Evolutionary conservation across 2,797 vertebrate genomes (phyloP), one percentile per base, ranked within the genome.

Genomic region (Chiloscyllium punctatum): DNA sequence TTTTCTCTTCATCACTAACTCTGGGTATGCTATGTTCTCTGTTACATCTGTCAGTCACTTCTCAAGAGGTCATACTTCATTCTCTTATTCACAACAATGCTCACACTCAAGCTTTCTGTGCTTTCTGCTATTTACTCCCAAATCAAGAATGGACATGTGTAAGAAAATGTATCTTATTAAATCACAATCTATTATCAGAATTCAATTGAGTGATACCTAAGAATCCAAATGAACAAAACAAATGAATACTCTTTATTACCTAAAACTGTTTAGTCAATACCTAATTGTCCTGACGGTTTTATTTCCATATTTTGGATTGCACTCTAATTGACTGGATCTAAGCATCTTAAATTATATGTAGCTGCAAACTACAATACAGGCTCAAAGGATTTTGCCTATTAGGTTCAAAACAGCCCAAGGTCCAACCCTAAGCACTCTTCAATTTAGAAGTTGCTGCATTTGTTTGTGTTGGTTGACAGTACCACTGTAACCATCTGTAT

Each of bases 181-280:
- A 66, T n/a, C 57, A 66, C 7, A 62, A 62, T 92, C 30, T 15
- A 33, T n/a, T 90, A 57, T 30, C 30, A 90, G 0, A 90, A 90
- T 66, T 30, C 90, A 68, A n/a, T 92, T 33, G n/a, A 57, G 1
- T 11, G 25, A 87, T 90, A 90, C 51, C 53, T 62, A 57, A 11
- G 53, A 90, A 91, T 18, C 15, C 88, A 91, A n/a, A 91, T 91
- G 57, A 91, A 91, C 37, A 66, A 91, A 91, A 37, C 88, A 66
- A 91, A 37, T 37, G 16, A n/a, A 91, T 91, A 66, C 5, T 68
- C 7, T 66, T 91, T 66, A 91, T 90, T 62, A 57, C 33, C 27
- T 33, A 16, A 33, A 88, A 57, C 6, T 33, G 15, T 21, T 66
- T 3, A 33, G 11, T 62, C 9, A 57, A 53, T 77, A 25, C 7